Percentiles rank a stretch among this genome's conserved stretches.
Evolutionary conservation across 2,113 vertebrate genomes (phyloP).

Genomic region (rat (Rattus norvegicus)): DNA sequence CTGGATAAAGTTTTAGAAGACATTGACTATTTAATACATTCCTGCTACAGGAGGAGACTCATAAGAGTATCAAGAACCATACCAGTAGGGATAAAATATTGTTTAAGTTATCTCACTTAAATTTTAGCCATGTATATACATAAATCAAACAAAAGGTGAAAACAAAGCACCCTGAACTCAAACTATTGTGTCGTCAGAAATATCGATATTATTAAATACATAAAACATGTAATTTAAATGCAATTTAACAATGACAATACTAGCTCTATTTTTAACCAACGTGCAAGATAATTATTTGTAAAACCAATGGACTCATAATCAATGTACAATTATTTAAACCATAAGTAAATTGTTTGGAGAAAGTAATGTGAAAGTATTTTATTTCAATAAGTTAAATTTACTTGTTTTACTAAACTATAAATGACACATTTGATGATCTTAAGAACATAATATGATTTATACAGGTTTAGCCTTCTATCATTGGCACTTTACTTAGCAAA

Average conservation of each 20-base stretch:
- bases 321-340: neutral
- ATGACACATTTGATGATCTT: neutral
- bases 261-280: neutral
- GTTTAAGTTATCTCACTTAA: neutral
- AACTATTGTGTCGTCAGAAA: slow-evolving; percentile 30
- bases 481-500: neutral
- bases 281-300: neutral
- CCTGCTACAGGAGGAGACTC: neutral
- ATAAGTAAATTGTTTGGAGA: neutral
- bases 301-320: neutral
- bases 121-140: neutral
- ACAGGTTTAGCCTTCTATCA: neutral
- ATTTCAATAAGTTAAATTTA: neutral
- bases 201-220: neutral
- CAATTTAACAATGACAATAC: neutral
- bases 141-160: neutral
- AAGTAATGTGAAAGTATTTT: neutral
- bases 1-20: neutral
- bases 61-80: neutral
- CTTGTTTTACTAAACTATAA: neutral
- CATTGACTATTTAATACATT: slow-evolving; percentile 47
- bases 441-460: neutral
- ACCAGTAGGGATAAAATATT: neutral
- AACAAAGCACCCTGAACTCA: neutral
- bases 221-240: neutral